phyloP scores from a whole-genome alignment of 1,140 invertebrate species.

The Alviniconcha marisindica region DNA sequence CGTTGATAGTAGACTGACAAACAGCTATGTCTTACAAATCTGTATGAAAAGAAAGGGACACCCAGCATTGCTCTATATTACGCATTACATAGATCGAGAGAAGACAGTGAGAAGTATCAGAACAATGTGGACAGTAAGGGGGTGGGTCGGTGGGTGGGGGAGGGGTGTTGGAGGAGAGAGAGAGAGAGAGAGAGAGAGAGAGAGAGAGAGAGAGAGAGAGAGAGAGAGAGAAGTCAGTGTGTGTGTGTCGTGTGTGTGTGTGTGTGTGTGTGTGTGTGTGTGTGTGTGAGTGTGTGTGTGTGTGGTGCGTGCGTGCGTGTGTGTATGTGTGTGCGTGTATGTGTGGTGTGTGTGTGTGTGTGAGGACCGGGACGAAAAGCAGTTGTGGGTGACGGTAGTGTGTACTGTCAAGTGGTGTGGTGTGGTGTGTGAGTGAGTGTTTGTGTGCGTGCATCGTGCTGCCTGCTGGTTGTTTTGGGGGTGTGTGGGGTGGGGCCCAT shows the following conservation, averaged over 20 bases:
- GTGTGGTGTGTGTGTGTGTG: too few relatives aligned
- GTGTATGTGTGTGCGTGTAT: neutral
- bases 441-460: too few relatives aligned
- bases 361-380: neutral
- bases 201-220: neutral
- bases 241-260: too few relatives aligned
- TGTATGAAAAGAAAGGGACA: too few relatives aligned
- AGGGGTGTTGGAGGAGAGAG: constrained; percentile 16
- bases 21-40: too few relatives aligned
- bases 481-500: too few relatives aligned
- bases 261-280: neutral
- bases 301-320: neutral
- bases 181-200: neutral
- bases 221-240: neutral
- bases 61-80: neutral
- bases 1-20: too few relatives aligned
- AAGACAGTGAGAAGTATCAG: neutral
- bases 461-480: too few relatives aligned
- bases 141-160: neutral
- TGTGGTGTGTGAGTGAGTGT: neutral
- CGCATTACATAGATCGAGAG: neutral
- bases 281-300: neutral
- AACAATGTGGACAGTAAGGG: neutral
- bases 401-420: neutral
- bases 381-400: neutral